Evolutionary conservation across 2,113 vertebrate species (phyloP).

Genomic region (Procapra przewalskii): DNA sequence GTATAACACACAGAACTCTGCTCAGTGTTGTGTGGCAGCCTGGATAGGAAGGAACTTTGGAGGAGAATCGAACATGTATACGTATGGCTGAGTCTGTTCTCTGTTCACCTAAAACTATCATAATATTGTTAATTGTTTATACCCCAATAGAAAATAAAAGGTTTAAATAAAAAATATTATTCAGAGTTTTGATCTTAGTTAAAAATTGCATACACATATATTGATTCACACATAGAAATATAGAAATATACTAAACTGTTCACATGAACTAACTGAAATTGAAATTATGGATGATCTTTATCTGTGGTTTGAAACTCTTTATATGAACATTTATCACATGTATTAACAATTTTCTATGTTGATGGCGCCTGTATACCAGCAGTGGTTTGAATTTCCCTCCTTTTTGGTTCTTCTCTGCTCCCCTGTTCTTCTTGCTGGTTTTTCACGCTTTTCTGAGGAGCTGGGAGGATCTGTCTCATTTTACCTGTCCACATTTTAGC

Average conservation of each 20-base stretch:
- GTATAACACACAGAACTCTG: neutral
- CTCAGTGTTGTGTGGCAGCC: neutral
- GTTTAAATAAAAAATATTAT: neutral
- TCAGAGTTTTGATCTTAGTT: neutral
- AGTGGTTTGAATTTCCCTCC: neutral
- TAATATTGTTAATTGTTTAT: neutral
- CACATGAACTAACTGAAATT: neutral
- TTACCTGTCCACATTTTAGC: neutral
- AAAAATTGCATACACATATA: neutral
- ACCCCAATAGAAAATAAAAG: neutral
- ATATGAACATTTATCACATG: neutral
- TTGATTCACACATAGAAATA: neutral
- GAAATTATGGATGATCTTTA: neutral
- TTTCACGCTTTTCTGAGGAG: neutral
- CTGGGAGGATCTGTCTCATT: neutral
- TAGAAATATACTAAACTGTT: neutral
- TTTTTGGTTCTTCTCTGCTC: neutral
- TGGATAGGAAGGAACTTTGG: neutral
- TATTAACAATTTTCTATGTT: neutral
- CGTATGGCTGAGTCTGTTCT: neutral
- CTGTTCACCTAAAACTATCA: neutral
- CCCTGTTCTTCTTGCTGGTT: neutral
- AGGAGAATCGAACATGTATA: neutral
- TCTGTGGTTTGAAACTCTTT: constrained; percentile 3
- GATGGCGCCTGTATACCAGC: neutral